Base-by-base conservation (phyloP, 2,797 vertebrate genomes). In the Tenualosa thibaudeaui region DNA sequence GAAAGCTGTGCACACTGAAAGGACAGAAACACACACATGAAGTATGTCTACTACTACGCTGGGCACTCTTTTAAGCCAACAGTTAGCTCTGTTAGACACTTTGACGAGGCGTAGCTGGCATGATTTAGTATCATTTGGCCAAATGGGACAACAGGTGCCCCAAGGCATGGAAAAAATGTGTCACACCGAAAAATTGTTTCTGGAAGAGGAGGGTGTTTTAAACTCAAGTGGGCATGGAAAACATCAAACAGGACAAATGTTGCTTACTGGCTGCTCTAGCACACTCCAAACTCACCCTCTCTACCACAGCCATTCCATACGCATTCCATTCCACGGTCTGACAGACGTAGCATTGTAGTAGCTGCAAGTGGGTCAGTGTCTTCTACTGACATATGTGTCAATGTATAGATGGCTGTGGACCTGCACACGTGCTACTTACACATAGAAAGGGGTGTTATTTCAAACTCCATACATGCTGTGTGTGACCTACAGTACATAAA, bases 131-230 rank as follows among this genome's bases (percentile, higher is more conserved):
- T 81, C 82, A 60, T 84, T 82, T 37, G 81, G 56, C 58, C 86
- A 88, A 87, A 82, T 85, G 85, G 85, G 87, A 86, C 83, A 89
- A 89, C 86, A 87, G 86, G 86, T 88, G 86, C 68, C 88, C 88
- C 53, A 83, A 62, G 87, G 83, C 85, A 19, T 17, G 83, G 85
- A 86, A 88, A 88, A 86, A 86, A 60, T 85, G 81, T 88, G 83
- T 88, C 87, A 86, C 71, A 78, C 37, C 51, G 84, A 84, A 83
- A 84, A 58, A 51, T 65, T 82, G 87, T 84, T 84, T 85, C 84
- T 86, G 85, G 49, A 54, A 46, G 68, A 82, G 85, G 68, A 71
- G 24, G 60, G 84, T 84, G 68, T 88, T 84, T 88, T 58, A 65
- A 46, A 78, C 81, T 37, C 51, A 60, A 88, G 81, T 84, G 85